Percentiles rank a stretch among this genome's conserved stretches.
These are phyloP conservation scores for Cosmorhoe ocellata DNA, from an alignment of 2,888 invertebrate species.

Conservation along the genomic window DNA sequence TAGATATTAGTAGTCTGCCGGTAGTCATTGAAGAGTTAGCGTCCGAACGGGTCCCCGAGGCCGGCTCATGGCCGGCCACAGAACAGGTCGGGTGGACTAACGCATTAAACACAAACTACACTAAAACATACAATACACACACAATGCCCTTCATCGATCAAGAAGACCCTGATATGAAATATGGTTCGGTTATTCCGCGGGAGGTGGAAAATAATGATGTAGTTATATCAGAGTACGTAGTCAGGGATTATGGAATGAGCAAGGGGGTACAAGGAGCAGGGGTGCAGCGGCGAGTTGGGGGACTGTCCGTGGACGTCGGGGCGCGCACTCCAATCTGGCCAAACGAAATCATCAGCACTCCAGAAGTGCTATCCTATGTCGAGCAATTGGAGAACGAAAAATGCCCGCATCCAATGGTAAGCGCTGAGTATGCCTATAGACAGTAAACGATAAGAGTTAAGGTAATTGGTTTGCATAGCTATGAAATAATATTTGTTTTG, in stretches of 20 bases:
- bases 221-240: conserved; percentile 58
- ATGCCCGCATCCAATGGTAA: conserved; percentile 53
- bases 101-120: conserved; percentile 50
- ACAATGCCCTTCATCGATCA: conserved; percentile 67
- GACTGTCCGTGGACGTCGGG: conserved; percentile 60
- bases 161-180: conserved; percentile 68
- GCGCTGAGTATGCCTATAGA: too few relatives aligned
- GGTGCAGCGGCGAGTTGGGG: conserved; percentile 38
- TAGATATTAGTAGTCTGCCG: conserved; percentile 68
- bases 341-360: conserved; percentile 66
- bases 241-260: conserved; percentile 43
- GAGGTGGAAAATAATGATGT: conserved; percentile 66
- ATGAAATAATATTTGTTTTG: too few relatives aligned
- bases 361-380: conserved; percentile 71
- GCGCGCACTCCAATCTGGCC: conserved; percentile 50
- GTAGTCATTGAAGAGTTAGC: conserved; percentile 66
- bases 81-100: conserved; percentile 51
- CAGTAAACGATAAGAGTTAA: too few relatives aligned
- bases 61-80: conserved; percentile 50
- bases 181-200: conserved; percentile 62
- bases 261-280: conserved; percentile 35
- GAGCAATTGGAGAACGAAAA: conserved; percentile 74
- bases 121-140: conserved; percentile 49
- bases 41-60: conserved; percentile 52
- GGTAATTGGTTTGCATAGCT: too few relatives aligned